Evolutionary conservation across 1,140 invertebrate species (phyloP).

Genomic region (Catajapyx aquilonaris): DNA sequence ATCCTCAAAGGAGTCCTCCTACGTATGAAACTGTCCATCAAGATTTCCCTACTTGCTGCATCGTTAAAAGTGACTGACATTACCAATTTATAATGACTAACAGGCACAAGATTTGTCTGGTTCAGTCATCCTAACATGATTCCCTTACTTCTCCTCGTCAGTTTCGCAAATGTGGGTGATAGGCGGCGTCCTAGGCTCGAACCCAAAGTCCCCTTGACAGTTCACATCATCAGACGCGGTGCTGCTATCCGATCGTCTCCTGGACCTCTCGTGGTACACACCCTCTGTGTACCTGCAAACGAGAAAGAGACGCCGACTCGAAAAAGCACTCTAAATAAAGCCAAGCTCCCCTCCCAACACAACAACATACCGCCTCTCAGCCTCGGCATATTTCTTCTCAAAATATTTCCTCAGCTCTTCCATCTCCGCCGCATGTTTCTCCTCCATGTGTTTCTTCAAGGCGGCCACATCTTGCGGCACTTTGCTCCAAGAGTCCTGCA

Average conservation of each 20-base stretch:
- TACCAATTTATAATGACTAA: no score
- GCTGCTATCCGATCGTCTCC: constrained; percentile 26
- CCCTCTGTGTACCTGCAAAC: constrained; percentile 36
- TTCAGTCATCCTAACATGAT: no score
- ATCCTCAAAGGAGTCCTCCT: no score
- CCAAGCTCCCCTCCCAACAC: no score
- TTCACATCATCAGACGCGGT: constrained; percentile 16
- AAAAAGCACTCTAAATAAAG: constrained; percentile 3
- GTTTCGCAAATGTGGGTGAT: constrained; percentile 9
- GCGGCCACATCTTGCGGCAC: constrained; percentile 24
- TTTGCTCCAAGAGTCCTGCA: no score
- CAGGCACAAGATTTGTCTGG: no score
- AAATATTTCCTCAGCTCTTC: constrained; percentile 54
- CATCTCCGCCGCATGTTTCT: constrained; percentile 44
- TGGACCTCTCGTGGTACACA: constrained; percentile 41
- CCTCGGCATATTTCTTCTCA: constrained; percentile 48
- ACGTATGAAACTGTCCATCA: no score
- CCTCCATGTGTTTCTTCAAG: constrained; percentile 29
- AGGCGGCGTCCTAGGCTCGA: not conserved
- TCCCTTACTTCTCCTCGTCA: no score
- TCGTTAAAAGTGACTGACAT: no score
- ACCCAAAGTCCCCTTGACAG: constrained; percentile 4
- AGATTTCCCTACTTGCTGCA: no score
- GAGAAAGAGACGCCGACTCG: constrained; percentile 5
- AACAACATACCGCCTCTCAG: constrained; percentile 51